phyloP scores from a whole-genome alignment of 2,113 vertebrate species.

The Hydrochoerus hydrochaeris region DNA sequence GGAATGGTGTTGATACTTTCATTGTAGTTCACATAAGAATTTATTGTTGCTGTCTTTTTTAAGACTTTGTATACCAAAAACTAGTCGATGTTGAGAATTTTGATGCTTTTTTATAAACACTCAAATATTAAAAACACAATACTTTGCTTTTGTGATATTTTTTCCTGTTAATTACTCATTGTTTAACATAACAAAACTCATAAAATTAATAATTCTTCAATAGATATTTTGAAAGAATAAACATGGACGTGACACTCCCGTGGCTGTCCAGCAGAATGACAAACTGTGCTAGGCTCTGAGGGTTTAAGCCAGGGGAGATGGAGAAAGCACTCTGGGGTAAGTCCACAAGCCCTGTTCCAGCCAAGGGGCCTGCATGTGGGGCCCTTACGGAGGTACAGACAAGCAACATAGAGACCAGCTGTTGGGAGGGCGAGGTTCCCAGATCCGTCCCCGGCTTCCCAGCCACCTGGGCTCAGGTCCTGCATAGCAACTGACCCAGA shows the following conservation, averaged over 20 bases:
- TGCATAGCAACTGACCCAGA: neutral
- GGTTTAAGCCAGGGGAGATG: too few species aligned
- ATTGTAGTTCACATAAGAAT: neutral
- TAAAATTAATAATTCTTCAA: neutral
- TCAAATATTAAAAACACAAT: neutral
- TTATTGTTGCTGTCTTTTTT: neutral
- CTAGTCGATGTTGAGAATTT: too few species aligned
- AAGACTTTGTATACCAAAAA: neutral
- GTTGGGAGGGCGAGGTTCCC: neutral
- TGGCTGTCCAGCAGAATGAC: neutral
- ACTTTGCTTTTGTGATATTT: neutral
- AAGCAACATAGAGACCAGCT: neutral
- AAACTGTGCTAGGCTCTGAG: neutral
- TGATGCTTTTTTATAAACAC: neutral
- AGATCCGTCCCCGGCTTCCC: neutral
- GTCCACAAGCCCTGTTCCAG: neutral
- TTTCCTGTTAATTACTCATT: neutral
- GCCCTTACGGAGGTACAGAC: neutral
- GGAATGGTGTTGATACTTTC: neutral
- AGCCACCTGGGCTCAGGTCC: neutral
- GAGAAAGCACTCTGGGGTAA: neutral
- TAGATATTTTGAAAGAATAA: neutral
- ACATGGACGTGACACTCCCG: neutral
- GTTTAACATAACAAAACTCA: neutral
- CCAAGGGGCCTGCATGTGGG: neutral